Evolutionary conservation across 2,113 vertebrate genomes (phyloP), one percentile per base, ranked within the genome.

Genomic region (Gila orcuttii): DNA sequence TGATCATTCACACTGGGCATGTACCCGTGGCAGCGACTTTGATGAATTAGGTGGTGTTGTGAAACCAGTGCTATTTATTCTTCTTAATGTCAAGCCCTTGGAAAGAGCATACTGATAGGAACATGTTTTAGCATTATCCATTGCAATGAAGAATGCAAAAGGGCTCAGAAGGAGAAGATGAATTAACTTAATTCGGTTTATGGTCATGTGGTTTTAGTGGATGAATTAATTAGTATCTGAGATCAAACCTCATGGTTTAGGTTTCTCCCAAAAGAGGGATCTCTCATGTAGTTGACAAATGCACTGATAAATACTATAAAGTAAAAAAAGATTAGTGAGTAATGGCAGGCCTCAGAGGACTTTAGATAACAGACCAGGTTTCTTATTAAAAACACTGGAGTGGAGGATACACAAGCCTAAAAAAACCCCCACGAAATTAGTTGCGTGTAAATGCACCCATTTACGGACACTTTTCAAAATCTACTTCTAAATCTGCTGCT

Each of bases 1-100:
- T 88, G 84, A 86, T 71, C 89, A 90, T 90, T 85, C 89, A 90
- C 77, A 79, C 87, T 15, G 79, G 74, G 89, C 84, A 88, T 88
- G 87, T 83, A 88, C 85, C 77, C 50, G 73, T 47, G 45, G 69
- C 77, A n/a, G 60, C 55, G 88, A 89, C 88, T 88, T 88, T 89
- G 88, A 89, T 89, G 82, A 89, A 88, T 89, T 84, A 89, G 83
- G 84, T 86, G 85, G 81, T 82, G 75, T 85, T 71, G 71, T 33
- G 74, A 82, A 83, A 86, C 85, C 57, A 81, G 89, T 85, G 89
- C 87, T 87, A 88, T 88, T 87, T 86, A 86, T 90, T 88, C 78
- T 88, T 86, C 83, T 88, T 85, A 88, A 88, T 87, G 87, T 86
- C 89, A 88, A 85, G 87, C 87, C 82, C 85, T 88, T 52, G 73